Evolutionary conservation across 2,113 vertebrate species (phyloP).

Genomic region (Odontesthes bonariensis): DNA sequence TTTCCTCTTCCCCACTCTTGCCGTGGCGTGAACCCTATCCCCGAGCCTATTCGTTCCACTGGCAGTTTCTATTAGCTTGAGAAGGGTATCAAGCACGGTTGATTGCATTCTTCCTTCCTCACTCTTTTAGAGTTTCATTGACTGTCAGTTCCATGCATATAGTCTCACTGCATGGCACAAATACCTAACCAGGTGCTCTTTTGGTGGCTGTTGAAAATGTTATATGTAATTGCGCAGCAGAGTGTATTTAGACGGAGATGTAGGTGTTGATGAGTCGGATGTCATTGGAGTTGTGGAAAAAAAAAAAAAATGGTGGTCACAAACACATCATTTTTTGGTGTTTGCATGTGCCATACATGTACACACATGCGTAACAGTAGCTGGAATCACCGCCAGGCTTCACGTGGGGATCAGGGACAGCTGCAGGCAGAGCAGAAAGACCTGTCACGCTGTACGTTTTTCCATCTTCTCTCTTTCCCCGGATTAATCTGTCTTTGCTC

Average conservation of each 20-base stretch:
- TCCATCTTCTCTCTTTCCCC: slow-evolving; percentile 1
- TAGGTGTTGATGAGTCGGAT: slow-evolving; percentile 16
- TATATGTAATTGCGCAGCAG: slow-evolving; percentile 20
- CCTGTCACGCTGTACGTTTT: slow-evolving; percentile 33
- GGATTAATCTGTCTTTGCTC: slow-evolving; percentile 38
- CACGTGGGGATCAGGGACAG: slow-evolving; percentile 67
- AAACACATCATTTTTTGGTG: background rate
- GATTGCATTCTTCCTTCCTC: slow-evolving; percentile 63
- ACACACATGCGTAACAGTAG: slow-evolving; percentile 12
- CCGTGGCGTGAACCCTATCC: slow-evolving; percentile 40
- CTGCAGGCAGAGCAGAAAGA: slow-evolving; percentile 51
- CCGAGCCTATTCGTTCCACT: slow-evolving; percentile 76
- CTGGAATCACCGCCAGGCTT: slow-evolving; percentile 35
- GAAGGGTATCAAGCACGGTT: slow-evolving; percentile 71
- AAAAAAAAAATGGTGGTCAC: background rate
- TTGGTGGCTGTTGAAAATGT: slow-evolving; percentile 21
- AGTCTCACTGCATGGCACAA: slow-evolving; percentile 21
- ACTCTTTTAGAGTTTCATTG: slow-evolving; percentile 60
- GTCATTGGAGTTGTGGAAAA: background rate
- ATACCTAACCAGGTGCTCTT: slow-evolving; percentile 27
- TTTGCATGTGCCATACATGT: slow-evolving; percentile 10
- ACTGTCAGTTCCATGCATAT: slow-evolving; percentile 47
- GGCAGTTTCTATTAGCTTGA: slow-evolving; percentile 78
- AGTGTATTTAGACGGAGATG: slow-evolving; percentile 12
- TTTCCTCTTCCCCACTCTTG: slow-evolving; percentile 29